Evolutionary conservation across 2,888 invertebrate genomes (phyloP).

Genomic region (Chirona hameri): DNA sequence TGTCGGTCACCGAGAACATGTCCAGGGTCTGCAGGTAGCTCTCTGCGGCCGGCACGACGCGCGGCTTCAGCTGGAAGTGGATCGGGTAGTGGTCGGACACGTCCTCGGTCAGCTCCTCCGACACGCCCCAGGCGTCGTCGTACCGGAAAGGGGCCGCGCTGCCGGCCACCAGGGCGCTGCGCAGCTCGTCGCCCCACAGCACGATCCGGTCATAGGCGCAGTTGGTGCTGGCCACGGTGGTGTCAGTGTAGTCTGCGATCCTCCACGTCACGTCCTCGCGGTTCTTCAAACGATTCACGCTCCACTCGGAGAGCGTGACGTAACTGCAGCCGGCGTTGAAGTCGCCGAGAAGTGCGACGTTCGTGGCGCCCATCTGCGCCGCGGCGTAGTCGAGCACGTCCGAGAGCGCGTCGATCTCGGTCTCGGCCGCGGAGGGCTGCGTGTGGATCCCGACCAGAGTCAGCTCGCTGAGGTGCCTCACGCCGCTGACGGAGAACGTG

Average conservation of each 20-base stretch:
- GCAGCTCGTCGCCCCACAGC: too few species aligned
- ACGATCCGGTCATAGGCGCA: conserved; percentile 36
- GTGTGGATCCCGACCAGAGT: conserved; percentile 34
- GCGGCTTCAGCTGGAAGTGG: too few species aligned
- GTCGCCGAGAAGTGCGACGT: conserved; percentile 35
- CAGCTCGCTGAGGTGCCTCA: conserved; percentile 7
- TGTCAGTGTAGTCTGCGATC: conserved; percentile 47
- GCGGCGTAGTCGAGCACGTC: conserved; percentile 35
- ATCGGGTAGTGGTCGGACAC: too few species aligned
- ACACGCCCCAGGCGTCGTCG: too few species aligned
- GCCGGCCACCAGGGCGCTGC: too few species aligned
- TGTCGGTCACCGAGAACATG: too few species aligned
- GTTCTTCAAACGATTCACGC: conserved; percentile 44
- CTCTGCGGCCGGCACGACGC: too few species aligned
- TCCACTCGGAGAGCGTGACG: conserved; percentile 48
- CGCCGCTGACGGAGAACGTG: conserved; percentile 22
- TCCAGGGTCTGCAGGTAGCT: too few species aligned
- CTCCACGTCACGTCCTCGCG: conserved; percentile 58
- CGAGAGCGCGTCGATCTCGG: conserved; percentile 35
- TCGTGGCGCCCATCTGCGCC: not conserved
- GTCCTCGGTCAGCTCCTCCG: too few species aligned
- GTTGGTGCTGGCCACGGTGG: conserved; percentile 33
- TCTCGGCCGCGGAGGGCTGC: conserved; percentile 30
- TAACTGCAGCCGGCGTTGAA: conserved; percentile 50
- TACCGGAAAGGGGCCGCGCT: too few species aligned